Evolutionary conservation across 1,140 invertebrate species (phyloP), one percentile per base, ranked within the genome.

Genomic region (Rhopalosiphum padi): DNA sequence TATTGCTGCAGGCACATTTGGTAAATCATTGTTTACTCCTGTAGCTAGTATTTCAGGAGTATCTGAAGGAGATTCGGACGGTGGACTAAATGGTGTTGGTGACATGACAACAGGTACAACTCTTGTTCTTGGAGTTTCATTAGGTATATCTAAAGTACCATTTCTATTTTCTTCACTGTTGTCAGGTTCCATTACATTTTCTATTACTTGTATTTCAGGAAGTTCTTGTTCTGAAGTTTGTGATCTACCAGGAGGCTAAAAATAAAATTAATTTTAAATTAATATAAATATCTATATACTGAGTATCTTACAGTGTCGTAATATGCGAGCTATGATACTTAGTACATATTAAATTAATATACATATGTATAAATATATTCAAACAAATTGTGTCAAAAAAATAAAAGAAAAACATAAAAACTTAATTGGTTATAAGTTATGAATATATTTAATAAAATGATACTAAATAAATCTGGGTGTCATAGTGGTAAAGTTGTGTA

Each of bases 161-260:
- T 91, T 46, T 48, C 35, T 68, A 53, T 92, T 93, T 93, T 93
- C 82, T n/a, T 51, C 77, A 11, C 21, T 22, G 5, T 82, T 83
- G 2, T 91, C 68, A 11, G 8, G 41, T 11, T 91, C 90, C 21
- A 82, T 82, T 22, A 82, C 41, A 35, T 83, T 30, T 48, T 91
- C 68, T 41, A 41, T 41, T 41, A 41, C 41, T 46, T 46, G 68
- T 2, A 82, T 21, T 48, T 46, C n/a, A 91, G 90, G 90, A 48
- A 91, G 68, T 83, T 91, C 90, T 53, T 91, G 90, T 91, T 91
- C 90, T 77, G 68, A 46, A 91, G 90, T 91, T 91, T 60, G 90
- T 25, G 90, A 77, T 46, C 90, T 41, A 30, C 46, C 55, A 91
- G 4, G 23, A 89, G 8, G 9, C 87, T 89, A 55, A 37, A 88